Evolutionary conservation across 2,888 invertebrate species (phyloP), one percentile per base, ranked within the genome.

Genomic region (Agriopis leucophaearia): DNA sequence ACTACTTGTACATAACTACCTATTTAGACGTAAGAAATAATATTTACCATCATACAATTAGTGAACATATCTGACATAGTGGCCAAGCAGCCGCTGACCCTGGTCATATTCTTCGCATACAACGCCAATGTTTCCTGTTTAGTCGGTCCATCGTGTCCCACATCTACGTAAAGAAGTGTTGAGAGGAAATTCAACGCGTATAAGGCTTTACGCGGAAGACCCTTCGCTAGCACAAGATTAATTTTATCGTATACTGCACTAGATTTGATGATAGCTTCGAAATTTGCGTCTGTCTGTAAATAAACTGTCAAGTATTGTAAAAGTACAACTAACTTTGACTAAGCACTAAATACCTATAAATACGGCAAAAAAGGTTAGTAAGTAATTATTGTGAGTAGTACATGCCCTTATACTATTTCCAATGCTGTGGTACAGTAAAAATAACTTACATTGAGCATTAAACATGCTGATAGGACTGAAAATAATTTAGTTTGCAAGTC

Each of bases 1-100:
- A 27, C 27, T 27, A 27, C 27, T 5, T 27, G 3, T 27, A 27
- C 27, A 27, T 27, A 27, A 27, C n/a, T n/a, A n/a, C 27, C 1
- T 27, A 27, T 27, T 27, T 27, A 27, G 27, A 27, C 27, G 5
- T 27, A 27, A 27, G 3, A 2, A 1, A 15, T 38, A n/a, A n/a
- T 50, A 47, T 15, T 81, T 81, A 93, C 92, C 87, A 90, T 81
- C 86, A 89, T 90, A 51, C 79, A 73, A 61, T 75, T 80, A 42
- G 78, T 78, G 69, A 92, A 91, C 47, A 90, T 76, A 62, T 88
- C 80, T 44, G 81, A 78, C 86, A 94, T 87, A 10, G 79, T 77
- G 13, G 82, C 77, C 50, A 94, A 77, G 70, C 92, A 91, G 8
- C 94, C 93, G 72, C 89, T 92, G 54, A 74, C 78, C 72, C 90